phyloP scores from a whole-genome alignment of 2,888 invertebrate genomes.

The Cordylochernes scorpioides region DNA sequence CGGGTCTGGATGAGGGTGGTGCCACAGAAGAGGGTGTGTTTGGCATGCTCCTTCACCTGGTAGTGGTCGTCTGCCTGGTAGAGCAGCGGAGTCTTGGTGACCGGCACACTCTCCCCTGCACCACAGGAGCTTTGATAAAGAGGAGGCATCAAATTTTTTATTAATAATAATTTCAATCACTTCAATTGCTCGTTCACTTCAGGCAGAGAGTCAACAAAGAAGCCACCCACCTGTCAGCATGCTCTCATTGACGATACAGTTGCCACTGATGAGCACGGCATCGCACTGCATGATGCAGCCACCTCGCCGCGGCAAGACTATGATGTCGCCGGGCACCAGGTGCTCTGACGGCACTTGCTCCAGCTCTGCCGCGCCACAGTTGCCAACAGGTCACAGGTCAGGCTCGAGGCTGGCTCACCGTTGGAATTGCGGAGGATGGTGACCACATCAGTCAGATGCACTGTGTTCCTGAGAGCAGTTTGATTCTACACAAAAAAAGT shows the following conservation, averaged over 20 bases:
- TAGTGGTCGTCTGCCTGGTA: conserved; percentile 27
- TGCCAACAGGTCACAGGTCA: no score
- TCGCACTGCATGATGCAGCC: conserved; percentile 45
- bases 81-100: conserved; percentile 44
- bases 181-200: not conserved
- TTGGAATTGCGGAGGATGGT: no score
- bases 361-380: no score
- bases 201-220: no score
- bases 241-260: conserved; percentile 73
- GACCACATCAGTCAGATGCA: conserved; percentile 47
- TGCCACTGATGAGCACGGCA: conserved; percentile 51
- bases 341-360: conserved; percentile 28
- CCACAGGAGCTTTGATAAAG: no score
- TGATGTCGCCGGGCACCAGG: conserved; percentile 60
- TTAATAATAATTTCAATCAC: not conserved
- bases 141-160: not conserved
- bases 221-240: conserved; percentile 80
- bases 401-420: no score
- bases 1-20: conserved; percentile 68
- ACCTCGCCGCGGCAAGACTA: conserved; percentile 41
- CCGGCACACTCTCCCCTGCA: conserved; percentile 72
- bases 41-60: conserved; percentile 42
- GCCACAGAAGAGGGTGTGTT: conserved; percentile 67
- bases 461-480: conserved; percentile 58
- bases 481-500: conserved; percentile 41